These are phyloP conservation scores for Chloropsis cyanopogon DNA, from an alignment of 2,113 vertebrate genomes.

Conservation along the genomic window DNA sequence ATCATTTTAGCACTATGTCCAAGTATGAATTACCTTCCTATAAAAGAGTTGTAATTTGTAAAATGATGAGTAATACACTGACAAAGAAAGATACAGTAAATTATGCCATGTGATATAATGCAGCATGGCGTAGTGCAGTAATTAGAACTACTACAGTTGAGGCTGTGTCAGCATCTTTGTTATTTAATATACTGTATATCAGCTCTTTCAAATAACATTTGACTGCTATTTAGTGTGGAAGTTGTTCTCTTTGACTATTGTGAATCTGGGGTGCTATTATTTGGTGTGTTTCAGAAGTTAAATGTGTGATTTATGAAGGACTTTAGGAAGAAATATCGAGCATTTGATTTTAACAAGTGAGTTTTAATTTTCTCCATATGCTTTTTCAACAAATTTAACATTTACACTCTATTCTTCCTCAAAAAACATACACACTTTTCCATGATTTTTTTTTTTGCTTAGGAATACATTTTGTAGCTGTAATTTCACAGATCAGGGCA, in stretches of 20 bases:
- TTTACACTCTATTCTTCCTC: neutral
- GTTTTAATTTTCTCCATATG: neutral
- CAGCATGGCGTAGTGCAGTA: neutral
- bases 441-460: neutral
- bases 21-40: constrained; percentile 51
- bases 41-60: constrained; percentile 61
- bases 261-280: neutral
- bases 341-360: neutral
- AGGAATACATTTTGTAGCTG: neutral
- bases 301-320: neutral
- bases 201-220: neutral
- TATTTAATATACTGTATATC: neutral
- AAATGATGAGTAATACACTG: constrained; percentile 55
- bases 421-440: neutral
- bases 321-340: neutral
- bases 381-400: neutral
- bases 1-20: constrained; percentile 48
- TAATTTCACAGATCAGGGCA: accelerated
- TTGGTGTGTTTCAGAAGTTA: neutral
- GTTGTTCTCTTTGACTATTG: neutral
- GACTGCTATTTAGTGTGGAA: neutral
- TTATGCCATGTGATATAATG: constrained; percentile 13
- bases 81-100: constrained; percentile 49
- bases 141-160: neutral
- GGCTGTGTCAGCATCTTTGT: constrained; percentile 11